Percentiles rank a stretch among this genome's conserved stretches.
Evolutionary conservation across 1,140 invertebrate species (phyloP).

Genomic region (Cyclina sinensis): DNA sequence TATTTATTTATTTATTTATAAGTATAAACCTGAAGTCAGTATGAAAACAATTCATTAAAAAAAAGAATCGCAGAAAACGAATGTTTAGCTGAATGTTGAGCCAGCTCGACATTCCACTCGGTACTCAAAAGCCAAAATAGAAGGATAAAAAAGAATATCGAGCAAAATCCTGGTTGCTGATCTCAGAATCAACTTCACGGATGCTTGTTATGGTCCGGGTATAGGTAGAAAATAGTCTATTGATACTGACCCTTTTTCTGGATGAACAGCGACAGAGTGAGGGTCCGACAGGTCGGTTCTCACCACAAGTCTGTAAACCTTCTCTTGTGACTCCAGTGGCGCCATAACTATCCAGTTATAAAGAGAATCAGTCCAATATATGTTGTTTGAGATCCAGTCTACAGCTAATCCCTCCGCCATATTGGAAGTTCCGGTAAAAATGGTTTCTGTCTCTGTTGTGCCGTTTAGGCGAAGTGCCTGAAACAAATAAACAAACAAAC

Average conservation of each 20-base stretch:
- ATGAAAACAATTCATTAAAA: too few relatives aligned
- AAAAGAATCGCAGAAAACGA: too few relatives aligned
- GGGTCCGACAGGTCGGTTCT: constrained; percentile 77
- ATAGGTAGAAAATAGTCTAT: too few relatives aligned
- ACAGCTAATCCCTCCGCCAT: constrained; percentile 94
- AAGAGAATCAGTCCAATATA: constrained; percentile 98
- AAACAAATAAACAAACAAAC: background rate
- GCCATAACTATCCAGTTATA: constrained; percentile 84
- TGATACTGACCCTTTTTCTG: constrained; percentile 79
- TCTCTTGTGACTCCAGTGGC: constrained; percentile 60
- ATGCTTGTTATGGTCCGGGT: too few relatives aligned
- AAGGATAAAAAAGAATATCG: too few relatives aligned
- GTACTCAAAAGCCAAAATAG: too few relatives aligned
- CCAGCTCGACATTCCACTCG: too few relatives aligned
- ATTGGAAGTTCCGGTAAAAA: constrained; percentile 80
- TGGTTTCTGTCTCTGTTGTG: constrained; percentile 72
- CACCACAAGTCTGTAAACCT: constrained; percentile 75
- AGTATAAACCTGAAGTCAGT: too few relatives aligned
- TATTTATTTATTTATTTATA: too few relatives aligned
- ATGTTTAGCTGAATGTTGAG: too few relatives aligned
- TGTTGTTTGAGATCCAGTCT: constrained; percentile 97
- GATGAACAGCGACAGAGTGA: constrained; percentile 79
- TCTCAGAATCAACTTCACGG: too few relatives aligned
- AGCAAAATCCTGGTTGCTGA: too few relatives aligned
- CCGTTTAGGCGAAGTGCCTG: constrained; percentile 76